Evolutionary conservation across 2,888 invertebrate species (phyloP).

Genomic region (Hirtodrosophila cameraria): DNA sequence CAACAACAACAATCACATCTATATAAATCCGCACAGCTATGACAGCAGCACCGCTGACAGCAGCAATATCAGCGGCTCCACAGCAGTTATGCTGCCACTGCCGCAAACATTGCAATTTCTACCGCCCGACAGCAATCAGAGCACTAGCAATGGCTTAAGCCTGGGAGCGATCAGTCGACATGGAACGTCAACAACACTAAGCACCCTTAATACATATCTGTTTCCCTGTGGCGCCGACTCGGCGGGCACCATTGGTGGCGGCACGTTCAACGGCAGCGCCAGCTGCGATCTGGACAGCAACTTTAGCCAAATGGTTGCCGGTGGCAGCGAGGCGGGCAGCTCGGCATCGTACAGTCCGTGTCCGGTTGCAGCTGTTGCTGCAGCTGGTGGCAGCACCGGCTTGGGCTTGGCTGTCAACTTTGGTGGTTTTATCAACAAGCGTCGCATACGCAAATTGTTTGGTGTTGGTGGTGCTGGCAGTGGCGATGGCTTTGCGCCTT

Average conservation of each 20-base stretch:
- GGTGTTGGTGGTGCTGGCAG: slow-evolving; percentile 63
- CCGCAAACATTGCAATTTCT: slow-evolving; percentile 46
- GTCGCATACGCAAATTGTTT: slow-evolving; percentile 77
- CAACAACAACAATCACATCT: slow-evolving; percentile 82
- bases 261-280: slow-evolving; percentile 76
- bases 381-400: slow-evolving; percentile 35
- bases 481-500: slow-evolving; percentile 54
- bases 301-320: slow-evolving; percentile 83
- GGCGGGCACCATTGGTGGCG: slow-evolving; percentile 74
- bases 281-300: slow-evolving; percentile 83
- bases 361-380: neutral
- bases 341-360: slow-evolving; percentile 43
- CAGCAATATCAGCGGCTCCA: slow-evolving; percentile 76
- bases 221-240: slow-evolving; percentile 81
- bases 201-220: slow-evolving; percentile 83
- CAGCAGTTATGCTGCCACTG: slow-evolving; percentile 67
- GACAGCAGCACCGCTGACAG: slow-evolving; percentile 77
- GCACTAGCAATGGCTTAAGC: slow-evolving; percentile 38
- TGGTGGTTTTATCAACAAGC: slow-evolving; percentile 76
- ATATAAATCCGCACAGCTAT: slow-evolving; percentile 82
- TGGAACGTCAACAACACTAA: slow-evolving; percentile 80
- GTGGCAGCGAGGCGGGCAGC: slow-evolving; percentile 64
- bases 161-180: slow-evolving; percentile 66
- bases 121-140: slow-evolving; percentile 42
- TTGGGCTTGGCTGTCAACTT: slow-evolving; percentile 63